A percentile compares a stretch with the other conserved stretches of the same genome.
These are phyloP conservation scores for Yponomeuta malinellus DNA, from an alignment of 2,888 invertebrate species.

Conservation along the genomic window DNA sequence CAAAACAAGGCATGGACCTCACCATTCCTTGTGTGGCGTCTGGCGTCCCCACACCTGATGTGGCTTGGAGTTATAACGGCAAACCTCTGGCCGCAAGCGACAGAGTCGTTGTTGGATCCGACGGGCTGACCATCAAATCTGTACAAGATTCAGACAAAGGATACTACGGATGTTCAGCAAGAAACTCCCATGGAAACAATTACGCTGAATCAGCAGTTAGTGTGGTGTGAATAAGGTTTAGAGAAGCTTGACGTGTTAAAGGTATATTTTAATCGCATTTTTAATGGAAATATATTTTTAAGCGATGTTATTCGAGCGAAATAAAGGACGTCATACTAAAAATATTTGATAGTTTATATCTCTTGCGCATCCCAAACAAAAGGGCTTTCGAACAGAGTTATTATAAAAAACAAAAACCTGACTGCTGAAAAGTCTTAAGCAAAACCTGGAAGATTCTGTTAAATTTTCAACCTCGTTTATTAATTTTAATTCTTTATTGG, in stretches of 20 bases:
- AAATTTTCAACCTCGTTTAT: too few relatives aligned
- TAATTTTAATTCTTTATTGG: too few relatives aligned
- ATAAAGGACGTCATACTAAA: too few relatives aligned
- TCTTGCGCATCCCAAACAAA: too few relatives aligned
- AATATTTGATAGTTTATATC: too few relatives aligned
- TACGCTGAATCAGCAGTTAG: neutral
- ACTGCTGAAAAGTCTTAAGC: too few relatives aligned
- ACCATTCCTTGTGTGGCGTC: slow-evolving; percentile 39
- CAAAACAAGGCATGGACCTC: slow-evolving; percentile 39
- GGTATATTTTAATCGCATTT: neutral
- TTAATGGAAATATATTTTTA: neutral
- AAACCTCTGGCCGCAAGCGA: slow-evolving; percentile 31
- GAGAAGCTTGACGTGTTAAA: neutral
- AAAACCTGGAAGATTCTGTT: too few relatives aligned
- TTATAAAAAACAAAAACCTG: too few relatives aligned
- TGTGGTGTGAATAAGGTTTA: neutral
- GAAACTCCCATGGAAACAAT: slow-evolving; percentile 25
- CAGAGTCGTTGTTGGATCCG: slow-evolving; percentile 25
- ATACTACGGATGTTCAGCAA: slow-evolving; percentile 52
- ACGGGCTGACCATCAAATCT: slow-evolving; percentile 41
- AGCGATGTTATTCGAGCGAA: neutral
- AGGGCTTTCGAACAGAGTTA: too few relatives aligned
- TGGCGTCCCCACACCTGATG: slow-evolving; percentile 37
- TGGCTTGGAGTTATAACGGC: slow-evolving; percentile 46
- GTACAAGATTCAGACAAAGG: slow-evolving; percentile 42